Evolutionary conservation across 2,888 invertebrate species (phyloP), one percentile per base, ranked within the genome.

Genomic region (Parnassius apollo): DNA sequence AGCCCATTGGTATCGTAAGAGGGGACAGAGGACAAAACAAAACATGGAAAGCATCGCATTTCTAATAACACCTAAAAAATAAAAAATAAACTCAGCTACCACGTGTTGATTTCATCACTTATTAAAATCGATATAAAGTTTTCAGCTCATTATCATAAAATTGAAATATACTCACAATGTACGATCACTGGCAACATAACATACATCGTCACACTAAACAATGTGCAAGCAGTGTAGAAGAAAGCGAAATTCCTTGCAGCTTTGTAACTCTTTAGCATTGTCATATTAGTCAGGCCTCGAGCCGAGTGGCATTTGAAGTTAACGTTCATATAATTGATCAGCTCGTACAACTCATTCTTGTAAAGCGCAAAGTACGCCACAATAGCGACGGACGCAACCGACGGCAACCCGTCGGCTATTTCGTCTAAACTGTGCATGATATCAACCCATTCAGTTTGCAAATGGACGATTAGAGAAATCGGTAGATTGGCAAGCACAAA

Each of bases 181-280:
- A 80, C 61, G 46, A 85, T 57, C 57, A 85, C 77, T 1, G 91
- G 91, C 63, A 85, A 58, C 1, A 76, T 68, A 0, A 80, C 76
- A 64, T 91, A 91, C 79, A 85, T 80, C 0, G 82, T 78, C 0
- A 88, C 85, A 65, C 90, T 89, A 48, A 88, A 88, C 69, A 87
- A 66, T 0, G 84, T 80, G 57, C 88, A 88, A 12, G 82, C 81
- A 0, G 89, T 88, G 62, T 91, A 91, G n/a, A 82, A 73, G 61
- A 75, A 81, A 0, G 80, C 81, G 62, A 90, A 90, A n/a, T 70
- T 81, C 64, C 74, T 79, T 1, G 90, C 89, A 0, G 70, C 71
- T 9, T 67, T 67, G 48, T 83, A 89, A 49, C 88, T 85, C 1
- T 69, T 65, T 42, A 58, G 12, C 91, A 91, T 91, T 0, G 85